Evolutionary conservation across 2,797 vertebrate species (phyloP).

Genomic region (Platalea minor): DNA sequence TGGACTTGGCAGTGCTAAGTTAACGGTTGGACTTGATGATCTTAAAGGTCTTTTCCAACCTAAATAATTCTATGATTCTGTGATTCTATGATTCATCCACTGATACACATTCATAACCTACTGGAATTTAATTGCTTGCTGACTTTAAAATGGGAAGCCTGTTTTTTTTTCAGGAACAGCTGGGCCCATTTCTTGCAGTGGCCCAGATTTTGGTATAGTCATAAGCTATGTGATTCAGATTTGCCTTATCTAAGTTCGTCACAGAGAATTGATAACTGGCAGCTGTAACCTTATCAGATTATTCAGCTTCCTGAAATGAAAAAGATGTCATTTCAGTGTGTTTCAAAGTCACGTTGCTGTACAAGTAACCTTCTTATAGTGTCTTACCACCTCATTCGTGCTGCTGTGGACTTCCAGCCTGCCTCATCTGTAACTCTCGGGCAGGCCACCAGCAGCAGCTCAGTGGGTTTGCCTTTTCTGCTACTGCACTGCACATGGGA

Average conservation of each 20-base stretch:
- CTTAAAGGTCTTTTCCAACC: too few species aligned
- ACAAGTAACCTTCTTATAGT: neutral
- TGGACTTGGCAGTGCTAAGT: too few species aligned
- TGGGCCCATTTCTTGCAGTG: neutral
- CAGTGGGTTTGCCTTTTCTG: neutral
- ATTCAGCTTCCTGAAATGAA: neutral
- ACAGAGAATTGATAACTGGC: neutral
- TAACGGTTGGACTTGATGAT: too few species aligned
- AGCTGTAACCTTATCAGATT: neutral
- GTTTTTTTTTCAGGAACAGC: neutral
- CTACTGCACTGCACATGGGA: neutral
- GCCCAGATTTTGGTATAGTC: neutral
- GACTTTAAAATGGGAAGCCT: neutral
- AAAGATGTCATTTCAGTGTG: neutral
- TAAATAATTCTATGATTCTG: too few species aligned
- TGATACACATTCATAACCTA: neutral
- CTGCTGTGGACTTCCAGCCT: neutral
- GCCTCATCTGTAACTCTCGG: neutral
- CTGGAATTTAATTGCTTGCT: neutral
- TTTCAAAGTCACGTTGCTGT: neutral
- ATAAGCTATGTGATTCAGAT: neutral
- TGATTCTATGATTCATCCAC: too few species aligned
- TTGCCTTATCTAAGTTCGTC: neutral
- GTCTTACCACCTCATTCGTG: neutral
- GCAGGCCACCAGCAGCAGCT: neutral